Conservation (phyloP, 1,140 invertebrate species). For the Dreissena rostriformis region DNA sequence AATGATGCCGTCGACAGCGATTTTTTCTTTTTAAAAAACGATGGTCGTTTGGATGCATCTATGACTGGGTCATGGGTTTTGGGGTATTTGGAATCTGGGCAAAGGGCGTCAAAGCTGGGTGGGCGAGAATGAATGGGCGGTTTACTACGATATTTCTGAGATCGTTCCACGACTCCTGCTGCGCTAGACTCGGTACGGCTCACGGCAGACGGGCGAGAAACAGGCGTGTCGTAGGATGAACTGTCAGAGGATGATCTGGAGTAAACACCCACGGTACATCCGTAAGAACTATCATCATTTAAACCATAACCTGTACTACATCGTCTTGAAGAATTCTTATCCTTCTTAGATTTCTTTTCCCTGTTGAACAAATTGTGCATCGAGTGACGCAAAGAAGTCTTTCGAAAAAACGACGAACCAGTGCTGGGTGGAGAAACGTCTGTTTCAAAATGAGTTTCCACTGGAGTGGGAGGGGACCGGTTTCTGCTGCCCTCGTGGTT, state of each 20-base stretch:
- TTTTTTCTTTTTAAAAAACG: conserved; percentile 39
- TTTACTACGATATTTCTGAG: conserved; percentile 2
- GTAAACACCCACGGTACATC: conserved; percentile 50
- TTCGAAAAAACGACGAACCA: conserved; percentile 12
- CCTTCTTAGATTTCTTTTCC: conserved; percentile 45
- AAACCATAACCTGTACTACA: conserved; percentile 45
- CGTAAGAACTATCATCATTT: conserved; percentile 36
- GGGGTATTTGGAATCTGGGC: conserved; percentile 49
- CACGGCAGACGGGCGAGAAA: neutral
- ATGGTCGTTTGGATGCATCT: conserved; percentile 29
- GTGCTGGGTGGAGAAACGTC: conserved; percentile 7
- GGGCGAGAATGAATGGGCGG: conserved; percentile 26
- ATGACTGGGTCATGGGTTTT: conserved; percentile 47
- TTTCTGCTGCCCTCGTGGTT: conserved; percentile 60
- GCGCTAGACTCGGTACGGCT: conserved; percentile 20
- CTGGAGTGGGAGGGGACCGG: conserved; percentile 52
- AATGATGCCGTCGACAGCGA: conserved; percentile 61
- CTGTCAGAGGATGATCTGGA: neutral
- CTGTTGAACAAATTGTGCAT: conserved; percentile 49
- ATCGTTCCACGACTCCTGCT: neutral
- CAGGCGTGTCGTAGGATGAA: conserved; percentile 6
- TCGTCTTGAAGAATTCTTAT: conserved; percentile 31
- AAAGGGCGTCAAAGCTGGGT: conserved; percentile 55
- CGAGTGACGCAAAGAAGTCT: conserved; percentile 36
- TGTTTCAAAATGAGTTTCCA: conserved; percentile 73